Base-by-base conservation (phyloP, 2,113 vertebrate species). In the Carassius gibelio region DNA sequence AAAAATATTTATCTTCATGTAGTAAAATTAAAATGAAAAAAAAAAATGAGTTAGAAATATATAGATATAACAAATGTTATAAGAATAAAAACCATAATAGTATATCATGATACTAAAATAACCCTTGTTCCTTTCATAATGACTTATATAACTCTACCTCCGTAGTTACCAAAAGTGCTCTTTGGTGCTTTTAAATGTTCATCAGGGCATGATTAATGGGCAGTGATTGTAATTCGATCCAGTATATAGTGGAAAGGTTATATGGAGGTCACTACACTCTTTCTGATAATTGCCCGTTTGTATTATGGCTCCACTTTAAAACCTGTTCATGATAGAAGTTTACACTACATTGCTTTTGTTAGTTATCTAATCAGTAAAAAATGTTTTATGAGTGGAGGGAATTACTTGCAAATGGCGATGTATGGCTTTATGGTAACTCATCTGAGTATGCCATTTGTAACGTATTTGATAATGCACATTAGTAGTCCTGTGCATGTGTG, bases 341-440 rank as follows among this genome's bases (percentile, higher is more conserved):
- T 55, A 6, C 14, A 13, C 42, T 80, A 36, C 1, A 19, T 13
- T 72, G 10, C 7, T 14, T 71, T 59, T 21, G 0, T 48, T 17
- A 14, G 13, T 71, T 48, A 71, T 86, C 85, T 83, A 61, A 52
- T 78, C 74, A 50, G n/a, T 15, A 55, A 8, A 21, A 30, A 14
- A 4, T 23, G 11, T 42, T 78, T 83, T 83, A 79, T 72, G 38
- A 87, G 69, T 42, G 55, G 30, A 36, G 10, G 9, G 2, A 74
- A 48, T 26, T 4, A 34, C 14, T 62, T 36, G 23, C 13, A 81
- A 59, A 66, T 72, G 11, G n/a, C 30, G 36, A 57, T 57, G 3
- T 0, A 78, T 26, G 13, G 21, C 21, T 42, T 45, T 79, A 79
- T 21, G 3, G 78, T 45, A 6, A 64, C 38, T 64, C 0, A 11